Evolutionary conservation across 1,140 invertebrate genomes (phyloP), one percentile per base, ranked within the genome.

Genomic region (Ceratina japonica): DNA sequence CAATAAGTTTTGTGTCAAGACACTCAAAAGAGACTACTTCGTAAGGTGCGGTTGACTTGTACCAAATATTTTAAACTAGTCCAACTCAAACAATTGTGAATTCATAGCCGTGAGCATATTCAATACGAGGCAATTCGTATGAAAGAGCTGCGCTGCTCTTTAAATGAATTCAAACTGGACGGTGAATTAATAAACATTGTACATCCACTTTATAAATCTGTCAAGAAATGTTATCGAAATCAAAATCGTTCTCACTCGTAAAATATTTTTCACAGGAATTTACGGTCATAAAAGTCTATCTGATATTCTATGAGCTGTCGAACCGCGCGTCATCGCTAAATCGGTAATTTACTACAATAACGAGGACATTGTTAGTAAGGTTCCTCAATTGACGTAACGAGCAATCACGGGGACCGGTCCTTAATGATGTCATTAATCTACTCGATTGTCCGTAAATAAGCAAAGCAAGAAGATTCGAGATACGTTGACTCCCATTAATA

Each of bases 381-480:
- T 72, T 71, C 20, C 27, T 64, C 68, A 64, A 78, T 78, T 52
- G 59, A 44, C 4, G 27, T 24, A 72, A 72, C 59, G 22, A 54
- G 68, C 22, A 49, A 49, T 49, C 56, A 58, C 56, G 18, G 0
- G n/a, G 44, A 52, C n/a, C 10, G 20, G 31, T 27, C 49, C 27
- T 78, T 44, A 64, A 72, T 37, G 58, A 54, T 5, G 27, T 54
- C 59, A 56, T 72, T 64, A 70, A 72, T 64, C 15, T 16, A 52
- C n/a, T n/a, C 20, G 27, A 64, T 72, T 59, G 69, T 72, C 37
- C 37, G n/a, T 7, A n/a, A 72, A 27, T 78, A 54, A 78, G 59
- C 12, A 37, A 54, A 37, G 66, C 10, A 51, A 20, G 15, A 49
- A 1, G 0, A 8, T 7, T 37, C 31, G 20, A 27, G 7, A 4